phyloP scores from a whole-genome alignment of 1,140 invertebrate species.

The Drosophila tani region DNA sequence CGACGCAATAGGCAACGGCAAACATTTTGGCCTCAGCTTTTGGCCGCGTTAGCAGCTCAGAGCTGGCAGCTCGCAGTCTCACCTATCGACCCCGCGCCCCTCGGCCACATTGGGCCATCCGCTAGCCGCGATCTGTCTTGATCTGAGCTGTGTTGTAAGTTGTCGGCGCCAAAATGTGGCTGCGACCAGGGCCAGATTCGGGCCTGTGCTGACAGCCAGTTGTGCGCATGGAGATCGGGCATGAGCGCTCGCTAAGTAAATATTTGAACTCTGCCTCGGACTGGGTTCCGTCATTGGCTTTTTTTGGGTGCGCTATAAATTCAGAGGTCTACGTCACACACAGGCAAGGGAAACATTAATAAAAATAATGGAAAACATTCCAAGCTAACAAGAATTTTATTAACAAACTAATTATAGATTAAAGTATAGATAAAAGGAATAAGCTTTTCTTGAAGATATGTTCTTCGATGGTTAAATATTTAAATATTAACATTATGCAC shows the following conservation, averaged over 20 bases:
- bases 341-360: not conserved
- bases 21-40: conserved; percentile 50
- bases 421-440: too few relatives aligned
- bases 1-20: conserved; percentile 48
- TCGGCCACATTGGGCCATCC: conserved; percentile 7
- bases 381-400: too few relatives aligned
- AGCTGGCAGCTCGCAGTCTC: conserved; percentile 43
- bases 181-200: conserved; percentile 44
- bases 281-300: conserved; percentile 4
- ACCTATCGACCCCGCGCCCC: conserved; percentile 13
- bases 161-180: conserved; percentile 33
- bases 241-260: conserved; percentile 43
- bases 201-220: conserved; percentile 20
- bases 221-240: conserved; percentile 48
- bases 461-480: too few relatives aligned
- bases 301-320: conserved; percentile 18
- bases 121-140: conserved; percentile 12
- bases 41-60: conserved; percentile 22
- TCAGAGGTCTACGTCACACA: not conserved
- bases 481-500: too few relatives aligned
- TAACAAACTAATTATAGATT: too few relatives aligned
- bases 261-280: conserved; percentile 52
- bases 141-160: conserved; percentile 38
- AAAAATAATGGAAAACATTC: not conserved
- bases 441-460: too few relatives aligned